Evolutionary conservation across 2,888 invertebrate species (phyloP).

Genomic region (Melieria picta): DNA sequence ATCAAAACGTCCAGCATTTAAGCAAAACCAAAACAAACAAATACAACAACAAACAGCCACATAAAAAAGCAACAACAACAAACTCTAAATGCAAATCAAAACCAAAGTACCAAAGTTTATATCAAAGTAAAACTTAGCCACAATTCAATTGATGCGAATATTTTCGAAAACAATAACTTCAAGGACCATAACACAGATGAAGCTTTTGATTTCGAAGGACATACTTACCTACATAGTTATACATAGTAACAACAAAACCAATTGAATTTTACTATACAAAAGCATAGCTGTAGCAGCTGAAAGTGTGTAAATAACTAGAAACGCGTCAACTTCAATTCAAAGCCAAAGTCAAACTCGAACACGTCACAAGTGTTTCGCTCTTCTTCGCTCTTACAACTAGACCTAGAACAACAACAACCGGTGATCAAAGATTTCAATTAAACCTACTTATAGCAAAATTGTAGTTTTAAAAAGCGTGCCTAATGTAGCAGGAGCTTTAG

Average conservation of each 20-base stretch:
- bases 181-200: too few relatives aligned
- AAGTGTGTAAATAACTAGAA: too few relatives aligned
- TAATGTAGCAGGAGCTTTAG: constrained; percentile 44
- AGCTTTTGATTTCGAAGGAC: too few relatives aligned
- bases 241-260: too few relatives aligned
- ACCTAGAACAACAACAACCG: constrained; percentile 30
- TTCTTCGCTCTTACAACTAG: constrained; percentile 30
- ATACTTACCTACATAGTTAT: too few relatives aligned
- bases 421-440: constrained; percentile 29
- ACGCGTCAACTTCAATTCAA: too few relatives aligned
- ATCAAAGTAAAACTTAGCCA: constrained; percentile 16
- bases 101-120: constrained; percentile 25
- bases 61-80: constrained; percentile 17
- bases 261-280: too few relatives aligned
- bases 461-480: constrained; percentile 44
- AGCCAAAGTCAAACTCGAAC: too few relatives aligned
- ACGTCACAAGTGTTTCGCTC: not conserved
- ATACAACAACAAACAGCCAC: not conserved
- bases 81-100: constrained; percentile 26
- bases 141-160: too few relatives aligned
- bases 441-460: constrained; percentile 15
- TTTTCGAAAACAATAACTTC: too few relatives aligned
- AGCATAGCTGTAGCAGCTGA: too few relatives aligned
- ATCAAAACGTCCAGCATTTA: constrained; percentile 3
- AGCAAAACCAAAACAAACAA: constrained; percentile 6